Conservation (phyloP, 23 tunicate genomes). For the Ciona savignyi region DNA sequence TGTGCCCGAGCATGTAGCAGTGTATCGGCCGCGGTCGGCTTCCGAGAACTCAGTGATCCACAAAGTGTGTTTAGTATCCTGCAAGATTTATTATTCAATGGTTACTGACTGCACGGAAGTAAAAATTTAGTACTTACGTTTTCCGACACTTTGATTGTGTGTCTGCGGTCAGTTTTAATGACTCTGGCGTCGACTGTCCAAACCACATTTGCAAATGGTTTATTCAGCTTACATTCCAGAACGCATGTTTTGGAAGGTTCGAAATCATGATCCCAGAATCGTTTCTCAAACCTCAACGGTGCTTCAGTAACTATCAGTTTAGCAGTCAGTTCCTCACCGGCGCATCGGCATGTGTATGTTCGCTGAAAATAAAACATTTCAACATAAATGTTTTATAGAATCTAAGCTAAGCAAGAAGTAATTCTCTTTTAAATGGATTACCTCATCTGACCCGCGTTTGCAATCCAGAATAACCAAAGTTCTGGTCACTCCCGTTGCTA, state of each 20-base stretch:
- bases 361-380: constrained; percentile 16
- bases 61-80: constrained; percentile 68
- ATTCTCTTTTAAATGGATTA: background rate
- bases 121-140: constrained; percentile 29
- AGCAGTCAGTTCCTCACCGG: constrained; percentile 31
- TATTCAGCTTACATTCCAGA: constrained; percentile 58
- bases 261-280: constrained; percentile 56
- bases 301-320: constrained; percentile 58
- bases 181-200: constrained; percentile 68
- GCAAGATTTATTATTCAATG: background rate
- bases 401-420: background rate
- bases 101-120: background rate
- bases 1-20: constrained; percentile 45
- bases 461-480: constrained; percentile 50
- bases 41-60: constrained; percentile 46
- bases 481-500: constrained; percentile 41
- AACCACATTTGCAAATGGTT: constrained; percentile 42
- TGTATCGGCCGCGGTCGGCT: constrained; percentile 74
- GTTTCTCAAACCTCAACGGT: constrained; percentile 45
- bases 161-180: constrained; percentile 58
- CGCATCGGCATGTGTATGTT: constrained; percentile 56
- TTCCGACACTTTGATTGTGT: constrained; percentile 30
- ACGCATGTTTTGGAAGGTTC: constrained; percentile 48
- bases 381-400: background rate
- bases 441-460: constrained; percentile 53